These are phyloP conservation scores for Phymorhynchus buccinoides DNA, from an alignment of 1,140 invertebrate species.

Conservation along the genomic window DNA sequence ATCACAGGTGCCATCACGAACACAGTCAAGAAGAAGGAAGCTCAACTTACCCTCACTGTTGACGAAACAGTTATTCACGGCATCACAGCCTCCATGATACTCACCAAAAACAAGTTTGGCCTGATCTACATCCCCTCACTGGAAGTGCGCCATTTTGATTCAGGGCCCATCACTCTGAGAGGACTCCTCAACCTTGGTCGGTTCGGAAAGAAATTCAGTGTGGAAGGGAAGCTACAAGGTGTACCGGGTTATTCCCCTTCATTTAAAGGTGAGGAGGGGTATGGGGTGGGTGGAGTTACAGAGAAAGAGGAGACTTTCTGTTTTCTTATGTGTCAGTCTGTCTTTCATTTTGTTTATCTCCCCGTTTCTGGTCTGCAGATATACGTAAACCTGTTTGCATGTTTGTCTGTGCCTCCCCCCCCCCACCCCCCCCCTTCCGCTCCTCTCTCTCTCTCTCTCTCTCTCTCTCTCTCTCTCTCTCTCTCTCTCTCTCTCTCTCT, in stretches of 20 bases:
- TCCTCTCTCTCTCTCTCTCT: too few species aligned
- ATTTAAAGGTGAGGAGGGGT: conserved; percentile 4
- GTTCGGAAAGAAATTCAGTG: neutral
- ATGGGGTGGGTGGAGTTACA: neutral
- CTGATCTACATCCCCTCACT: conserved; percentile 15
- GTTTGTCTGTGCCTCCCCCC: neutral
- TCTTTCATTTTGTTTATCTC: neutral
- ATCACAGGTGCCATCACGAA: conserved; percentile 20
- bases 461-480: too few species aligned
- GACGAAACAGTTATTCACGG: conserved; percentile 2
- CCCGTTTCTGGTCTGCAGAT: neutral
- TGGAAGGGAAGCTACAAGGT: neutral
- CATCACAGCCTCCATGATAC: neutral
- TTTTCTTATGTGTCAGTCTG: neutral
- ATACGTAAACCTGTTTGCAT: neutral
- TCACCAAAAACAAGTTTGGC: neutral
- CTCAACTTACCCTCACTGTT: neutral
- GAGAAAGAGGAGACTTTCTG: neutral
- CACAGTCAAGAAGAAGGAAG: neutral
- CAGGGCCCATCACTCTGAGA: neutral
- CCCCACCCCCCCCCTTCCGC: too few species aligned
- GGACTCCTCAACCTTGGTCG: neutral
- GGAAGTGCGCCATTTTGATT: neutral
- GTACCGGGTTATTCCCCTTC: neutral
- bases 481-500: too few species aligned